A percentile compares a stretch with the other conserved stretches of the same genome.
These are phyloP conservation scores for Heloderma charlesbogerti DNA, from an alignment of 2,113 vertebrate species.

Conservation along the genomic window DNA sequence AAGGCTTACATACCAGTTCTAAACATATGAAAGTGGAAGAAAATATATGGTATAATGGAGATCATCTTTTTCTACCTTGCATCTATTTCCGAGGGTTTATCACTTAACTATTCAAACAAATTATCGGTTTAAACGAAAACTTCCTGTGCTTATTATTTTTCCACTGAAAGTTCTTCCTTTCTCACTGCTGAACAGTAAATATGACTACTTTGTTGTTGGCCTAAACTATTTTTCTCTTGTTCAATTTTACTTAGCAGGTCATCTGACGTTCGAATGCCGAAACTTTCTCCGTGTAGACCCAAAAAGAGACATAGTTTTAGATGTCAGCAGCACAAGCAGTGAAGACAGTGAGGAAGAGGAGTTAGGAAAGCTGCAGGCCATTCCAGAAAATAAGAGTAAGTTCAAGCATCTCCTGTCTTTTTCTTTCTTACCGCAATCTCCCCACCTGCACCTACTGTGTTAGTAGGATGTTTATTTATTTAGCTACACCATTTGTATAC, in stretches of 20 bases:
- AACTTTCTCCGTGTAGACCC: conserved; percentile 98
- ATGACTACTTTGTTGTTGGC: background rate
- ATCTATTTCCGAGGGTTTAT: background rate
- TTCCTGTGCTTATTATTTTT: background rate
- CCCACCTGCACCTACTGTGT: background rate
- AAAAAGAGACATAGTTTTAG: conserved; percentile 97
- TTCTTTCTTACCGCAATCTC: background rate
- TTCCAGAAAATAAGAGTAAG: conserved; percentile 81
- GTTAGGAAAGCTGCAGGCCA: conserved; percentile 77
- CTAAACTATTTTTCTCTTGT: conserved; percentile 25
- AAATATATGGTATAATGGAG: background rate
- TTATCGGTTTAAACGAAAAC: background rate
- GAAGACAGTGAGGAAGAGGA: conserved; percentile 91
- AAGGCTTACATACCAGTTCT: background rate
- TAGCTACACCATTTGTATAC: too few relatives aligned
- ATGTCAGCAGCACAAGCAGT: conserved; percentile 97
- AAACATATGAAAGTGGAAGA: background rate
- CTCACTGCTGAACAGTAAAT: background rate
- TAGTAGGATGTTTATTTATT: background rate
- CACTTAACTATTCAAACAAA: background rate
- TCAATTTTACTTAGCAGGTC: conserved; percentile 85
- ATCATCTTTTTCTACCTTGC: background rate
- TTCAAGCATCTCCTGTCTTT: background rate
- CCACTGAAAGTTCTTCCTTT: background rate
- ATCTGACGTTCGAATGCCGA: conserved; percentile 96